These are phyloP conservation scores for Coenonympha glycerion DNA, from an alignment of 2,888 invertebrate genomes.

Conservation along the genomic window DNA sequence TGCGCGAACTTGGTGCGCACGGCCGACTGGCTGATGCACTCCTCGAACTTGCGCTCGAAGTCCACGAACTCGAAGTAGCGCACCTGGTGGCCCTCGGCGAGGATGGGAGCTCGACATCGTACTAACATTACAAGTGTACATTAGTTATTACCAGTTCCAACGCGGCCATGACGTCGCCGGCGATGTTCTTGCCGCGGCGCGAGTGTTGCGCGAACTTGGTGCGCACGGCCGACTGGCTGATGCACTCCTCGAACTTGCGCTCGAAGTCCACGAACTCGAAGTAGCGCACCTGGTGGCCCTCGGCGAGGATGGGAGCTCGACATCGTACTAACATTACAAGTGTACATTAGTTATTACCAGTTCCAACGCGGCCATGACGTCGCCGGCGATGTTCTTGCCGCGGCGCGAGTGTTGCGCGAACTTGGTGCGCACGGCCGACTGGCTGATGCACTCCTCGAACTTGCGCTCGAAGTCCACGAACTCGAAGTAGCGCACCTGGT, in stretches of 20 bases:
- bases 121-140: not conserved
- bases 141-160: conserved; percentile 69
- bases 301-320: conserved; percentile 88
- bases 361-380: conserved; percentile 78
- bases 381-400: conserved; percentile 90
- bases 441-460: conserved; percentile 98
- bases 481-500: too few relatives aligned
- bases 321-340: too few relatives aligned
- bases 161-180: conserved; percentile 78
- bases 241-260: conserved; percentile 98
- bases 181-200: conserved; percentile 92
- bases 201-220: conserved; percentile 99
- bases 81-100: conserved; percentile 95
- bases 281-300: conserved; percentile 95
- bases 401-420: conserved; percentile 98
- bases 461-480: conserved; percentile 98
- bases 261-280: conserved; percentile 99
- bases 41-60: conserved; percentile 99
- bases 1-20: conserved; percentile 99
- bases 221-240: conserved; percentile 97
- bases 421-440: conserved; percentile 98
- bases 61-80: conserved; percentile 98
- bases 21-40: conserved; percentile 97
- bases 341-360: too few relatives aligned
- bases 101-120: conserved; percentile 83